A percentile compares a stretch with the other conserved stretches of the same genome.
These are phyloP conservation scores for Otis tarda DNA, from an alignment of 2,113 vertebrate species.

Conservation along the genomic window DNA sequence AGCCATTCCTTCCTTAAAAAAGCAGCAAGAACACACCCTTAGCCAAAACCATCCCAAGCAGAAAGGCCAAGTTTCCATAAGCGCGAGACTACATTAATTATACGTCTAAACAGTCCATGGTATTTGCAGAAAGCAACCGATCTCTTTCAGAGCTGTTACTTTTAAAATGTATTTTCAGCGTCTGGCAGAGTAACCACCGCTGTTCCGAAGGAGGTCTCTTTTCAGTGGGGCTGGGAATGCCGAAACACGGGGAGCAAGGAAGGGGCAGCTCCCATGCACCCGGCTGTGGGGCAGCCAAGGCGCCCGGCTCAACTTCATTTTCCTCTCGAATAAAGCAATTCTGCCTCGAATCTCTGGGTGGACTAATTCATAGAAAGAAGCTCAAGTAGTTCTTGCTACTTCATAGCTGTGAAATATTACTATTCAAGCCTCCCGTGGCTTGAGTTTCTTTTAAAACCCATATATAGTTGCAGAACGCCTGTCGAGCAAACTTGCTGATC, in stretches of 20 bases:
- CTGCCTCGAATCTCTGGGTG: neutral
- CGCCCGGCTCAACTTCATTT: neutral
- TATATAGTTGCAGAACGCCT: neutral
- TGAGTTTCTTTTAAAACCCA: neutral
- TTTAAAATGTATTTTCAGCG: neutral
- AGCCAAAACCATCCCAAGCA: constrained; percentile 36
- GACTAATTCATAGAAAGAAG: neutral
- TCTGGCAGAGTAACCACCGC: neutral
- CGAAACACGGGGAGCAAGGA: neutral
- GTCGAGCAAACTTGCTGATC: neutral
- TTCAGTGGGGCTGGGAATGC: neutral
- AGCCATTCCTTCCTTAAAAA: constrained; percentile 13
- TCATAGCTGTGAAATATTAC: neutral
- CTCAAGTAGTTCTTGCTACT: neutral
- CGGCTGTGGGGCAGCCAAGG: rapidly evolving
- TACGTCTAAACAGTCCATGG: neutral
- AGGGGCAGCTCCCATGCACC: neutral
- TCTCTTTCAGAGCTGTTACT: neutral
- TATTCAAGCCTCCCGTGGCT: neutral
- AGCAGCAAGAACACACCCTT: constrained; percentile 7
- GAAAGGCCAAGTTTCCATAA: constrained; percentile 54
- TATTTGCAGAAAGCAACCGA: neutral
- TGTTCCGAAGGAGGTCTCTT: neutral
- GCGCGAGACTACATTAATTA: constrained; percentile 39
- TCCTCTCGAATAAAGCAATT: neutral